Evolutionary conservation across 2,888 invertebrate genomes (phyloP).

Genomic region (Volucella bombylans): DNA sequence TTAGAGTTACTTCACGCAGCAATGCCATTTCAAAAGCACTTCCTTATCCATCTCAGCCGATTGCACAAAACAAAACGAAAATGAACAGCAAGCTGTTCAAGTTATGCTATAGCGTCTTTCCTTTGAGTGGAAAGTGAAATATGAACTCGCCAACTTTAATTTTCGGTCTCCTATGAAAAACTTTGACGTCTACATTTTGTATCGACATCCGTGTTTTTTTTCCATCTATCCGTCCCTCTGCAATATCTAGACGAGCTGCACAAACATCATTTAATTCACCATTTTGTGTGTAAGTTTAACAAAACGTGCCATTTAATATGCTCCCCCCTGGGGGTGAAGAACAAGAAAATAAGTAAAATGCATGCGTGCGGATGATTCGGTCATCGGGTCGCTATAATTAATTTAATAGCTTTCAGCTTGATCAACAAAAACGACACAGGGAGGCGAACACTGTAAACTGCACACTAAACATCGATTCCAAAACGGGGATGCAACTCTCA

Average conservation of each 20-base stretch:
- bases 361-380: conserved; percentile 71
- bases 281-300: conserved; percentile 30
- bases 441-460: conserved; percentile 26
- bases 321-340: conserved; percentile 50
- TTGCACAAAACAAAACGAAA: too few species aligned
- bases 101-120: too few species aligned
- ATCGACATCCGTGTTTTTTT: neutral
- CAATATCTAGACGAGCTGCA: conserved; percentile 26
- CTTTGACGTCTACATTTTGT: conserved; percentile 56
- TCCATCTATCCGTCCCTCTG: neutral
- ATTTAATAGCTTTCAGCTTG: conserved; percentile 70
- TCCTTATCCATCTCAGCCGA: too few species aligned
- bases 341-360: conserved; percentile 34
- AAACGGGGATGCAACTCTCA: conserved; percentile 34
- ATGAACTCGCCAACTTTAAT: neutral
- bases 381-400: conserved; percentile 70
- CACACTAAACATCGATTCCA: neutral
- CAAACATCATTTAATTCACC: conserved; percentile 18
- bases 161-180: conserved; percentile 26
- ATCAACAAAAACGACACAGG: conserved; percentile 67
- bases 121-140: too few species aligned
- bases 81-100: too few species aligned
- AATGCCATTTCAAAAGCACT: too few species aligned
- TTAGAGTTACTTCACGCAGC: too few species aligned
- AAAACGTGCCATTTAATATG: conserved; percentile 32